Evolutionary conservation across 2,888 invertebrate species (phyloP).

Genomic region (Bhutanitis thaidina): DNA sequence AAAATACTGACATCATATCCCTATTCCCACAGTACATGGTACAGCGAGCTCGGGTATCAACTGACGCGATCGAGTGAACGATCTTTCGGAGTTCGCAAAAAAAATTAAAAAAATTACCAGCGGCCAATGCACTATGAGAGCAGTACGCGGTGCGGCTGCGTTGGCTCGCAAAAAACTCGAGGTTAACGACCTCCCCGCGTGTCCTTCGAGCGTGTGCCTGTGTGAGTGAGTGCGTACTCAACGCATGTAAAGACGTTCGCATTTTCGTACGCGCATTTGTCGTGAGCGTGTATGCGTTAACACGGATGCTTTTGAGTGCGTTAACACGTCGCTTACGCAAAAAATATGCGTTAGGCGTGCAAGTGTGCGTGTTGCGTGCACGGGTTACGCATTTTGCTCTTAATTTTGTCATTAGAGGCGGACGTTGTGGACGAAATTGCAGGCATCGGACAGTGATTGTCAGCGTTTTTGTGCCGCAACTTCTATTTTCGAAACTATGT

Average conservation of each 20-base stretch:
- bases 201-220: slow-evolving; percentile 63
- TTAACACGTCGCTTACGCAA: slow-evolving; percentile 49
- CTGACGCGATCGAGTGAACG: slow-evolving; percentile 53
- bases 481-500: slow-evolving; percentile 28
- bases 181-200: slow-evolving; percentile 70
- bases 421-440: slow-evolving; percentile 48
- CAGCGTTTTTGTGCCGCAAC: slow-evolving; percentile 20
- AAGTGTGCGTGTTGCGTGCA: slow-evolving; percentile 26
- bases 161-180: slow-evolving; percentile 71
- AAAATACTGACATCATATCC: slow-evolving; percentile 59
- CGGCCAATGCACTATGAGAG: slow-evolving; percentile 67
- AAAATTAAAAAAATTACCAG: slow-evolving; percentile 44
- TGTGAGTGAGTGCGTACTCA: slow-evolving; percentile 60
- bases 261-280: slow-evolving; percentile 43
- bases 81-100: slow-evolving; percentile 49
- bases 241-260: slow-evolving; percentile 28
- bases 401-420: slow-evolving; percentile 58
- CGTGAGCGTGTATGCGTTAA: slow-evolving; percentile 40
- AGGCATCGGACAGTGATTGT: slow-evolving; percentile 35
- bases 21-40: slow-evolving; percentile 57
- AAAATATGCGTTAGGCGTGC: slow-evolving; percentile 35
- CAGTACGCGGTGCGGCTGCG: slow-evolving; percentile 65
- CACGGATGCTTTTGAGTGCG: slow-evolving; percentile 45
- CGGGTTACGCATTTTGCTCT: slow-evolving; percentile 46
- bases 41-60: slow-evolving; percentile 44